A percentile compares a stretch with the other conserved stretches of the same genome.
These are phyloP conservation scores for Iselma pallidipennis DNA, from an alignment of 2,888 invertebrate genomes.

Conservation along the genomic window DNA sequence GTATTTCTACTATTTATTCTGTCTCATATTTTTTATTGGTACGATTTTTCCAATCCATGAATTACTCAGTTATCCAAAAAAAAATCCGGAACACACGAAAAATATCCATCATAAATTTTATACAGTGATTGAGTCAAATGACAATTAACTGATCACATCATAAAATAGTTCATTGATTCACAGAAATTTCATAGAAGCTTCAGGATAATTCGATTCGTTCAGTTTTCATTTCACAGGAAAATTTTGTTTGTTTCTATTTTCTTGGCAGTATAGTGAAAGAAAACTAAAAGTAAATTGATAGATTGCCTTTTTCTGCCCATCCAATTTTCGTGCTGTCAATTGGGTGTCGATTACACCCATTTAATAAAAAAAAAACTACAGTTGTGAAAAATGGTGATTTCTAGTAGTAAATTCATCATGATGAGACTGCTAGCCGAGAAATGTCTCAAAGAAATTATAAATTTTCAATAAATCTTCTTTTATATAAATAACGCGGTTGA, in stretches of 20 bases:
- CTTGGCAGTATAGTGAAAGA: not conserved
- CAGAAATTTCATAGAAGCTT: too few species aligned
- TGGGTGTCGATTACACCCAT: not conserved
- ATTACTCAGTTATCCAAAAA: not conserved
- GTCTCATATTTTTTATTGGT: not conserved
- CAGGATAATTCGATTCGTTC: too few species aligned
- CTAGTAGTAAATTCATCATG: too few species aligned
- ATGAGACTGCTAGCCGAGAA: too few species aligned
- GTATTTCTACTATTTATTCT: not conserved
- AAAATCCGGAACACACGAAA: not conserved
- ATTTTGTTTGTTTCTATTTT: not conserved
- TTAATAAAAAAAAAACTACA: not conserved
- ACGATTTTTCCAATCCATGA: not conserved
- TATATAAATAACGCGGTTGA: too few species aligned
- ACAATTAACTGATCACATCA: not conserved
- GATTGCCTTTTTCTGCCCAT: not conserved
- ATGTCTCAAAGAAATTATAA: too few species aligned
- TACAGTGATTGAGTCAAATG: not conserved
- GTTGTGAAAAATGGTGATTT: too few species aligned
- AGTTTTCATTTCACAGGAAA: too few species aligned
- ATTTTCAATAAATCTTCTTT: too few species aligned
- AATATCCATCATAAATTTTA: not conserved
- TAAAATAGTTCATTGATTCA: not conserved
- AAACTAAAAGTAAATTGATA: not conserved
- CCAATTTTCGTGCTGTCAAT: not conserved